A percentile compares a stretch with the other conserved stretches of the same genome.
Evolutionary conservation across 2,113 vertebrate species (phyloP).

Genomic region (Conger conger): DNA sequence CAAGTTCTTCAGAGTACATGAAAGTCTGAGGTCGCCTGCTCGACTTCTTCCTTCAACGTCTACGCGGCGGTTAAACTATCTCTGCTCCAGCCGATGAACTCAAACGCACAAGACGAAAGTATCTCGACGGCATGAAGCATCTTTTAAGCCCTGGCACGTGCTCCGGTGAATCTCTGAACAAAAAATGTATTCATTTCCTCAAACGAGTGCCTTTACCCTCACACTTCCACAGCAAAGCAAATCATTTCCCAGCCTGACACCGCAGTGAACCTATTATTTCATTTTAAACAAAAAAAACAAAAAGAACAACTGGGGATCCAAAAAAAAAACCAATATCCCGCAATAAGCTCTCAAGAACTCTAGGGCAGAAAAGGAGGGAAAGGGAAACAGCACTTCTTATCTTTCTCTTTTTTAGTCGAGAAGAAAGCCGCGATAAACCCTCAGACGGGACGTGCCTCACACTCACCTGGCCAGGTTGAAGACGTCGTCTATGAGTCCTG

Average conservation of each 20-base stretch:
- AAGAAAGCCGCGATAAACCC: not conserved
- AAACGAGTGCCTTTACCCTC: no score
- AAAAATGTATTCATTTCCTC: no score
- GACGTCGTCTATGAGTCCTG: constrained; percentile 78
- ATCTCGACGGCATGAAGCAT: no score
- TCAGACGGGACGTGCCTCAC: not conserved
- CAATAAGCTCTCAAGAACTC: not conserved
- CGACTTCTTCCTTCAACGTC: no score
- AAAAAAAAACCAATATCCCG: not conserved
- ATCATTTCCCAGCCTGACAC: not conserved
- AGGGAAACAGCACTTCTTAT: not conserved
- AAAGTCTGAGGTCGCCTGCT: no score
- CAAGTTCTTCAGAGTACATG: no score
- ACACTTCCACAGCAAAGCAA: no score
- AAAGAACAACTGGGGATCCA: not conserved
- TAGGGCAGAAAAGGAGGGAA: not conserved
- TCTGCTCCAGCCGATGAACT: no score
- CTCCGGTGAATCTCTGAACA: no score
- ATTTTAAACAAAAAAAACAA: not conserved
- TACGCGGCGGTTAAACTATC: no score
- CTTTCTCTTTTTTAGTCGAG: not conserved
- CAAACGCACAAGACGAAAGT: no score
- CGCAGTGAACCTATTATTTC: not conserved
- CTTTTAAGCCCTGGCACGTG: no score
- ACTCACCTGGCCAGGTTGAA: constrained; percentile 82